Conservation (phyloP, 2,797 vertebrate species). For the Pristis pectinata region DNA sequence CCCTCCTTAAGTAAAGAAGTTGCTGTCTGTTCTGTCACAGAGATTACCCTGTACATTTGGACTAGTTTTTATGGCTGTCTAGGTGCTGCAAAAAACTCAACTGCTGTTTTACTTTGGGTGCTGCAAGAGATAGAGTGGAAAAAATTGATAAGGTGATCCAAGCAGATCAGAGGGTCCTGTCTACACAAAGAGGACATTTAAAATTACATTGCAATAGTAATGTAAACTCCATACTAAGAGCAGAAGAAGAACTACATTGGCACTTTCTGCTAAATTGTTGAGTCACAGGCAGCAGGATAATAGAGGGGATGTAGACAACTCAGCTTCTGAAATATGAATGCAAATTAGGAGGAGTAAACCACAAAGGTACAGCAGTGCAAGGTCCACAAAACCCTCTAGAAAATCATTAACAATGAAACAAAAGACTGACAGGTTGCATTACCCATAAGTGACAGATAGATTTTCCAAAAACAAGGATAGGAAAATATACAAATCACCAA, state of each 20-base stretch:
- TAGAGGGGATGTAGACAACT: neutral
- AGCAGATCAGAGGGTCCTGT: neutral
- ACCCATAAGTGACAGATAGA: neutral
- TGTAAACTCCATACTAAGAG: neutral
- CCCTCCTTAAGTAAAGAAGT: neutral
- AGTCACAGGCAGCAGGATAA: neutral
- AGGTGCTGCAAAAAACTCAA: neutral
- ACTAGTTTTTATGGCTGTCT: neutral
- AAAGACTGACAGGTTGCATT: neutral
- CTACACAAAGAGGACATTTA: neutral
- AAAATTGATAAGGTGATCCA: neutral
- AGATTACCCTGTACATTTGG: neutral
- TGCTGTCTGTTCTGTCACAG: neutral
- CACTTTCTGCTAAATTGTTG: neutral
- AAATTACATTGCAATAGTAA: neutral
- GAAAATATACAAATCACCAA: neutral
- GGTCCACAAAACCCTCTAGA: neutral
- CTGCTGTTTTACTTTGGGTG: neutral
- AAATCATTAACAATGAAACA: neutral
- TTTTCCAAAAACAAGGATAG: neutral
- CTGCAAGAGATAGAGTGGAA: neutral
- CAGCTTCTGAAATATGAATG: neutral
- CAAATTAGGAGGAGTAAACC: too few species aligned
- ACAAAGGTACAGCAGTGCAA: too few species aligned
- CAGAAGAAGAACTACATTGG: neutral